Conservation (phyloP, 2,113 vertebrate species). For the Ictalurus punctatus region DNA sequence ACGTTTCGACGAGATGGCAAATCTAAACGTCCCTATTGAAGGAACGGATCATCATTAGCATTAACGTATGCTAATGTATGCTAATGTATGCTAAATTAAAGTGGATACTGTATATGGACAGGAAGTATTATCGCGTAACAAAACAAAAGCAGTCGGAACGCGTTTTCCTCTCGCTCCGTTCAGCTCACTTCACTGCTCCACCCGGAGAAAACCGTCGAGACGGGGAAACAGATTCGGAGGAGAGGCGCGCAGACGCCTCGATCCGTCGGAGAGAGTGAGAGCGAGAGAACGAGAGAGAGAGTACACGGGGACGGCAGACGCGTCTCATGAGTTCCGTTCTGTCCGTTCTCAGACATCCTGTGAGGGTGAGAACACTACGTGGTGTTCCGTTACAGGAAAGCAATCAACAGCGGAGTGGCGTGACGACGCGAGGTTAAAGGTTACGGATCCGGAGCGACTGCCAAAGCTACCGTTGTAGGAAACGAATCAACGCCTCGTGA, state of each 20-base stretch:
- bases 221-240: background rate
- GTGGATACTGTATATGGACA: background rate
- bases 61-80: background rate
- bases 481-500: background rate
- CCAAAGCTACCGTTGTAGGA: background rate
- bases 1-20: too few relatives aligned
- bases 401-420: background rate
- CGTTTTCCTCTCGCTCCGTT: background rate
- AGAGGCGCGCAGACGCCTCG: background rate
- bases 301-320: slow-evolving; percentile 21
- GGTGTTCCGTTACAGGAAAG: background rate
- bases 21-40: background rate
- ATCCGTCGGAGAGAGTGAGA: background rate
- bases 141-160: background rate
- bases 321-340: slow-evolving; percentile 12
- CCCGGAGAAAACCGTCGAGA: background rate
- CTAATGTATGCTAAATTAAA: background rate
- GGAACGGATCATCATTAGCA: background rate
- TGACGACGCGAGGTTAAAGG: background rate
- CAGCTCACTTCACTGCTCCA: background rate
- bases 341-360: background rate
- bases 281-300: background rate
- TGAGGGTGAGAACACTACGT: background rate
- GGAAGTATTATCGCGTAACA: background rate
- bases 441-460: too few relatives aligned